Percentiles rank a stretch among this genome's conserved stretches.
Evolutionary conservation across 2,888 invertebrate species (phyloP).

Genomic region (Idaea aversata): DNA sequence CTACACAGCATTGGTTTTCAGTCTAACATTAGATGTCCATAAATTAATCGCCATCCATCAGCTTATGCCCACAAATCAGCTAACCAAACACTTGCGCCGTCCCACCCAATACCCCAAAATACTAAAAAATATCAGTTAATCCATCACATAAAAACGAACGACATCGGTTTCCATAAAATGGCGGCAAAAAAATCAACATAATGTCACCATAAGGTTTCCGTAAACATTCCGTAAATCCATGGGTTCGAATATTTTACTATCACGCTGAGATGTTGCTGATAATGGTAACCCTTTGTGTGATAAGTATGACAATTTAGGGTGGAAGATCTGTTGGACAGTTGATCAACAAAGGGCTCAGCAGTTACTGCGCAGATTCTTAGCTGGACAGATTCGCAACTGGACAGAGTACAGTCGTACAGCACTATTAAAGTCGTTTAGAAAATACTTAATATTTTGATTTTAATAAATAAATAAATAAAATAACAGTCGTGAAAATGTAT

Average conservation of each 20-base stretch:
- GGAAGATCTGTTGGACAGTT: slow-evolving; percentile 18
- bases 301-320: slow-evolving; percentile 33
- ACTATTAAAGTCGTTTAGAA: too few species aligned
- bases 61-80: slow-evolving; percentile 7
- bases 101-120: slow-evolving; percentile 13
- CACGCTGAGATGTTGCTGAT: slow-evolving; percentile 48
- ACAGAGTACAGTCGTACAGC: too few species aligned
- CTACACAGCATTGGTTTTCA: too few species aligned
- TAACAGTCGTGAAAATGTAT: too few species aligned
- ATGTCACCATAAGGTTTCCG: slow-evolving; percentile 36
- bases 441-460: too few species aligned
- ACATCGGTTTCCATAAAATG: slow-evolving; percentile 31
- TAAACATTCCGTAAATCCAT: slow-evolving; percentile 48
- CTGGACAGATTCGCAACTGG: too few species aligned
- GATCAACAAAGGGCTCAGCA: not conserved
- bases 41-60: slow-evolving; percentile 5
- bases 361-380: too few species aligned
- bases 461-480: too few species aligned
- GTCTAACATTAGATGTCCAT: not conserved
- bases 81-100: not conserved
- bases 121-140: slow-evolving; percentile 32
- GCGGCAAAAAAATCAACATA: slow-evolving; percentile 46
- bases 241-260: slow-evolving; percentile 55
- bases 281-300: slow-evolving; percentile 50
- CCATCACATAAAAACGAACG: slow-evolving; percentile 61